A percentile compares a stretch with the other conserved stretches of the same genome.
Conservation (phyloP, 2,113 vertebrate genomes). For the Ptilonorhynchus violaceus region DNA sequence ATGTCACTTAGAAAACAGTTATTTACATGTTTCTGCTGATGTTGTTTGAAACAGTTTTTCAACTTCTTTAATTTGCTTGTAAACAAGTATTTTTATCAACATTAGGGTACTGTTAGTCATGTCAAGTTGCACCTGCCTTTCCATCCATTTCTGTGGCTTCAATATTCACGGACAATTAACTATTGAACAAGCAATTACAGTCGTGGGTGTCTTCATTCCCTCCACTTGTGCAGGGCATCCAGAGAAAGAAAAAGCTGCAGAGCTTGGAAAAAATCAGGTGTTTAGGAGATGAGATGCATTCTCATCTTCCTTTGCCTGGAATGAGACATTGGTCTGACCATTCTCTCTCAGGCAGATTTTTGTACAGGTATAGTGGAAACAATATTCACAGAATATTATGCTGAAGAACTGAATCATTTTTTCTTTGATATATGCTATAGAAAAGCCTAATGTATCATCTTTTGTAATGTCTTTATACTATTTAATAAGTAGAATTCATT, state of each 20-base stretch:
- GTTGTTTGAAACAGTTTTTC: not conserved
- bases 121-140: not conserved
- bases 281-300: not conserved
- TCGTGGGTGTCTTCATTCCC: not conserved
- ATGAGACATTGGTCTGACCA: not conserved
- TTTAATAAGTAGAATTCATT: not conserved
- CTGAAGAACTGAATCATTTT: not conserved
- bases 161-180: not conserved
- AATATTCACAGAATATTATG: not conserved
- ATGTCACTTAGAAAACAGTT: not conserved
- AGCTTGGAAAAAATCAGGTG: not conserved
- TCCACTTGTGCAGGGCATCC: not conserved
- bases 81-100: not conserved
- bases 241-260: not conserved
- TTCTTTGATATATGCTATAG: not conserved
- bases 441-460: not conserved
- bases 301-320: not conserved
- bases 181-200: not conserved
- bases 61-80: not conserved
- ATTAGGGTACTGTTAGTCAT: not conserved
- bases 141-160: not conserved
- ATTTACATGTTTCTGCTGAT: not conserved
- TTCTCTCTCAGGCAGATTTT: not conserved
- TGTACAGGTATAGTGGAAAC: not conserved
- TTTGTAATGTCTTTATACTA: not conserved